A percentile compares a stretch with the other conserved stretches of the same genome.
These are phyloP conservation scores for Globodera rostochiensis DNA, from an alignment of 1,140 invertebrate species.

Conservation along the genomic window DNA sequence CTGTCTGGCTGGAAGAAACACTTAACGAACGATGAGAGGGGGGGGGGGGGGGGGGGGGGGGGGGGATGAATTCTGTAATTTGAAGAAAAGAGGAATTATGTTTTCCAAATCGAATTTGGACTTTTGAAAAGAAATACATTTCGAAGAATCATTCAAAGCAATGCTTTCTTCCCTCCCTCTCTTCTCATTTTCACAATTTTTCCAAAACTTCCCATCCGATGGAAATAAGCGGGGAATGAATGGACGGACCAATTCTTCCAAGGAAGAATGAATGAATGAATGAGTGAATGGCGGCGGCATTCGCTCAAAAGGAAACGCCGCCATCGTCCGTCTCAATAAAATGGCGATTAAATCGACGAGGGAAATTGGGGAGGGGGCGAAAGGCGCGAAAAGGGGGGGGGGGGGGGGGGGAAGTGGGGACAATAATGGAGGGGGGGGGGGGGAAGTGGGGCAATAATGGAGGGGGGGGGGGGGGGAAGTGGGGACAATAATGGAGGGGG, in stretches of 20 bases:
- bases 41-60: neutral
- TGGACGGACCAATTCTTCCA: neutral
- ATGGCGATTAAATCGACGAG: slow-evolving; percentile 8
- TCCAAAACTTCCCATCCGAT: neutral
- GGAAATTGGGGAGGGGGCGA: neutral
- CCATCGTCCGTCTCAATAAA: slow-evolving; percentile 7
- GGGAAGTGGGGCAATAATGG: too few relatives aligned
- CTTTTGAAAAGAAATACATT: neutral
- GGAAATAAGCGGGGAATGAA: neutral
- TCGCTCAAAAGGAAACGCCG: neutral
- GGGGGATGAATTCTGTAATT: neutral
- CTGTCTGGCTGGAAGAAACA: neutral
- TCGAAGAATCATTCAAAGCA: neutral
- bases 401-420: neutral
- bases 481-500: neutral
- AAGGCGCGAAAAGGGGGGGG: neutral
- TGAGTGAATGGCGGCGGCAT: neutral
- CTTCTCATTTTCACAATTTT: neutral
- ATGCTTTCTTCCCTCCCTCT: neutral
- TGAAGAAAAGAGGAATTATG: too few relatives aligned
- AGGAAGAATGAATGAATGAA: neutral
- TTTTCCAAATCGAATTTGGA: too few relatives aligned
- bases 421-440: neutral
- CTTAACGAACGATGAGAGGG: neutral
- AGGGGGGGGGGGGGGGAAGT: neutral